Conservation (phyloP, 2,797 vertebrate species). For the Denticeps clupeoides region DNA sequence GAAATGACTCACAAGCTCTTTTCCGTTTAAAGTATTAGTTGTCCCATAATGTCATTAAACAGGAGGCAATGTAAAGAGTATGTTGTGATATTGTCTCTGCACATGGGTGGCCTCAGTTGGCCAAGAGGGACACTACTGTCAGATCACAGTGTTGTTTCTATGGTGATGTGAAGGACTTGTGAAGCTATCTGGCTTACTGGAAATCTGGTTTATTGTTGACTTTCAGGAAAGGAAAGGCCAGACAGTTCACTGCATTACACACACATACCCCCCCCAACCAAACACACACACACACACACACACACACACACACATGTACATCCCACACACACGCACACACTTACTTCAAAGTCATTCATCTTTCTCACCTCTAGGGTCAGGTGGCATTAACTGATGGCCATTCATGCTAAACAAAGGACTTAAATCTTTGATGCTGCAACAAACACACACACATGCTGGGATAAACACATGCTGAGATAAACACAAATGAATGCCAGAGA, state of each 20-base stretch:
- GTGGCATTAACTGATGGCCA: constrained; percentile 3
- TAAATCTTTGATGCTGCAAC: constrained; percentile 2
- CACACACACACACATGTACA: neutral
- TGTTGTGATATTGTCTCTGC: constrained; percentile 19
- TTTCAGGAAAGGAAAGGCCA: constrained; percentile 52
- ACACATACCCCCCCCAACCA: neutral
- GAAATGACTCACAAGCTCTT: no score
- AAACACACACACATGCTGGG: neutral
- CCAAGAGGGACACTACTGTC: constrained; percentile 31
- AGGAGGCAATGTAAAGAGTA: neutral
- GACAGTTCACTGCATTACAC: neutral
- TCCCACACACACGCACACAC: neutral
- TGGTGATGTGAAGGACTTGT: constrained; percentile 45
- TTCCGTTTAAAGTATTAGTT: no score
- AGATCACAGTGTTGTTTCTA: constrained; percentile 46
- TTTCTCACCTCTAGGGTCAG: constrained; percentile 16
- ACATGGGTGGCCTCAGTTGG: constrained; percentile 51
- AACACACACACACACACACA: neutral
- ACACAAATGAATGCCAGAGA: neutral
- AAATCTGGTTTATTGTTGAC: constrained; percentile 62
- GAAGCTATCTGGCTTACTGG: constrained; percentile 64
- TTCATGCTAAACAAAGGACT: constrained; percentile 13
- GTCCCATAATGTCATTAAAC: no score
- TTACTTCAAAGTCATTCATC: constrained; percentile 12
- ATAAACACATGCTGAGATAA: neutral